A percentile compares a stretch with the other conserved stretches of the same genome.
Conservation (phyloP, 37 sponge, comb jelly and placozoan species). For the Bolinopsis microptera region DNA sequence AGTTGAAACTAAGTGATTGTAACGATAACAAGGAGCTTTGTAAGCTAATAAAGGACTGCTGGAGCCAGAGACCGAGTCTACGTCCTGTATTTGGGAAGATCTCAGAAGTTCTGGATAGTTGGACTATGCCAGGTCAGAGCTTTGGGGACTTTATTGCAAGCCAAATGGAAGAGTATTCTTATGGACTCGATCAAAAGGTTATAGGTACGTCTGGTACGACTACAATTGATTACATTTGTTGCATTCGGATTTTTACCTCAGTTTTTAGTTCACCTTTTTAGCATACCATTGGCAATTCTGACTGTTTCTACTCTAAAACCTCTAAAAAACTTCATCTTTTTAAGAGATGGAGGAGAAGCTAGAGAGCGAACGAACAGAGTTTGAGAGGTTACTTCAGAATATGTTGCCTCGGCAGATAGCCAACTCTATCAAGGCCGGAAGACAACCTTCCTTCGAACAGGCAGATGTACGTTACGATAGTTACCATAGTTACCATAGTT, state of each 20-base stretch:
- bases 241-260: too few relatives aligned
- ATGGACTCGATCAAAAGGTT: not conserved
- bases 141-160: conserved; percentile 20
- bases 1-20: not conserved
- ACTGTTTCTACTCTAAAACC: too few relatives aligned
- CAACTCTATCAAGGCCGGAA: not conserved
- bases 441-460: conserved; percentile 43
- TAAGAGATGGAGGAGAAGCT: conserved; percentile 35
- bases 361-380: not conserved
- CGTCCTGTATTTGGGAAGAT: not conserved
- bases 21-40: not conserved
- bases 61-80: not conserved
- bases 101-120: not conserved
- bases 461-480: not conserved
- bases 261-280: too few relatives aligned
- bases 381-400: not conserved
- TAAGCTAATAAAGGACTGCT: not conserved
- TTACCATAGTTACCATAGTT: too few relatives aligned
- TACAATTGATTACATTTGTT: not conserved
- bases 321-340: not conserved
- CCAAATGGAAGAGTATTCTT: conserved; percentile 36
- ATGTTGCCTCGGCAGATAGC: conserved; percentile 41
- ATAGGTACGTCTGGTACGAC: not conserved
- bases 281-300: too few relatives aligned
- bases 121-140: not conserved